Conservation (phyloP, 64 coral and sea anemone genomes). For the Anthopleura sola region DNA sequence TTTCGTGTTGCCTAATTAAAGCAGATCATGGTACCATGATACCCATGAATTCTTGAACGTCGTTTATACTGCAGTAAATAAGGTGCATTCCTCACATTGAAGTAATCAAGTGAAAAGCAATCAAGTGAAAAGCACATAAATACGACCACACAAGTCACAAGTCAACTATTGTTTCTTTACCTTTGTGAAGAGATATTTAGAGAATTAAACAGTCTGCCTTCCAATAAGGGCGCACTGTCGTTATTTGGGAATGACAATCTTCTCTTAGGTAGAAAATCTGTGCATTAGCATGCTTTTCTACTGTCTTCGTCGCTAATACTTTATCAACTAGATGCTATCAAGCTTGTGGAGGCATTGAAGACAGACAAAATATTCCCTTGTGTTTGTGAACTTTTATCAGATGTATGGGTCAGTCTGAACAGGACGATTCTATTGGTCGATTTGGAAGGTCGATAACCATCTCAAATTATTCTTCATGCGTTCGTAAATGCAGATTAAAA, state of each 20-base stretch:
- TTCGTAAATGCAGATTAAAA: not conserved
- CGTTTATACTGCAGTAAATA: not conserved
- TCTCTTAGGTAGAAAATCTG: not conserved
- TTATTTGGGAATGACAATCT: not conserved
- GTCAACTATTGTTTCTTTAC: not conserved
- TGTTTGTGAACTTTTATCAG: not conserved
- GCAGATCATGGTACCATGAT: not conserved
- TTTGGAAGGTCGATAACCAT: not conserved
- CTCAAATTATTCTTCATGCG: not conserved
- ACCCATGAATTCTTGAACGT: not conserved
- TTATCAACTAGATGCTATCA: slow-evolving; percentile 12
- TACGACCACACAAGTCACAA: not conserved
- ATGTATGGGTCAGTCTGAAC: not conserved
- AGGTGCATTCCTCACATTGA: not conserved
- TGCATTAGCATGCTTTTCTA: not conserved
- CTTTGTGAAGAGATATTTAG: not conserved
- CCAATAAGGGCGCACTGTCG: not conserved
- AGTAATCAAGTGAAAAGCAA: not conserved
- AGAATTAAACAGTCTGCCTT: not conserved
- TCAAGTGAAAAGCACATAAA: not conserved
- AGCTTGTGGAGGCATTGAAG: not conserved
- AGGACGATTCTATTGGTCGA: not conserved
- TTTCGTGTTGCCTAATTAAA: not conserved
- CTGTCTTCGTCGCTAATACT: not conserved
- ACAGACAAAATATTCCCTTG: not conserved